Percentiles rank a stretch among this genome's conserved stretches.
Conservation (phyloP, 2,888 invertebrate genomes). For the Zhuqinia jingwanae region DNA sequence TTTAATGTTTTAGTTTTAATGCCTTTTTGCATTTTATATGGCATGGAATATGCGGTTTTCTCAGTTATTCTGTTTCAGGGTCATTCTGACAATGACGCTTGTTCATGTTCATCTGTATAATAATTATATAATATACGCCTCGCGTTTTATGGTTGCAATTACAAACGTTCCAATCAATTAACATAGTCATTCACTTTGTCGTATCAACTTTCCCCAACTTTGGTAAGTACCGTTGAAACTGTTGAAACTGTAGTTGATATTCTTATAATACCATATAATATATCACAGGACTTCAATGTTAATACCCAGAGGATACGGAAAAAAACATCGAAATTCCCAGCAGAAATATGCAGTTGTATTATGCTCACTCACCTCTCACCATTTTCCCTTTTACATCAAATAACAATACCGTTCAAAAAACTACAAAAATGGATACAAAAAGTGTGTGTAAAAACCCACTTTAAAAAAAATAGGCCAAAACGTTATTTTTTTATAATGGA, state of each 20-base stretch:
- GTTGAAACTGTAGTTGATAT: too few species aligned
- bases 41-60: not conserved
- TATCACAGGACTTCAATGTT: not conserved
- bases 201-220: conserved; percentile 36
- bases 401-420: not conserved
- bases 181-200: not conserved
- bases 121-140: conserved; percentile 12
- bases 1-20: conserved; percentile 32
- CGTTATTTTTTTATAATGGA: conserved; percentile 48
- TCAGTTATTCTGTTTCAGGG: conserved; percentile 27
- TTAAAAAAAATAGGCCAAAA: conserved; percentile 45
- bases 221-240: too few species aligned
- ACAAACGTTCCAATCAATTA: conserved; percentile 26
- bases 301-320: not conserved
- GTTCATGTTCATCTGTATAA: conserved; percentile 18
- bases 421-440: not conserved
- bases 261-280: not conserved
- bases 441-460: conserved; percentile 10
- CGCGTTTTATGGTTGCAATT: conserved; percentile 4
- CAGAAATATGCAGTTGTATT: not conserved
- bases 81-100: conserved; percentile 12
- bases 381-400: not conserved
- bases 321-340: not conserved
- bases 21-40: not conserved
- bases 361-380: conserved; percentile 12